These are phyloP conservation scores for Falco punctatus DNA, from an alignment of 2,113 vertebrate genomes.

Conservation along the genomic window DNA sequence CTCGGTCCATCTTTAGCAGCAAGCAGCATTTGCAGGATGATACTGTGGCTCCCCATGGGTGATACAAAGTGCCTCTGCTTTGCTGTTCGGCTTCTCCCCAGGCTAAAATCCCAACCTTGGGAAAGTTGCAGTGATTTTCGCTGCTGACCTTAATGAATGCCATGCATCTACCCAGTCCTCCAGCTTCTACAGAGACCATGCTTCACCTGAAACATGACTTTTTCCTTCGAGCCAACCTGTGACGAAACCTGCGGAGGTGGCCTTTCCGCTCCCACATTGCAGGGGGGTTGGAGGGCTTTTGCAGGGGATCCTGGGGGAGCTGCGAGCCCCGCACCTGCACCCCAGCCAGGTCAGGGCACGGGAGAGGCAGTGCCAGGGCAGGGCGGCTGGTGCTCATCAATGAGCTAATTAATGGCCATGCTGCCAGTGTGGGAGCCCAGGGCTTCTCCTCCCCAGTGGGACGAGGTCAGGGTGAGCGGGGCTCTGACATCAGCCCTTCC, in stretches of 20 bases:
- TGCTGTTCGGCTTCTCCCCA: background rate
- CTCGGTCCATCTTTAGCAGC: background rate
- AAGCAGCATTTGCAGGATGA: fast-evolving
- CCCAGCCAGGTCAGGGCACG: background rate
- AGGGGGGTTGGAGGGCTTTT: too few species aligned
- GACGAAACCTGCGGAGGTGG: fast-evolving
- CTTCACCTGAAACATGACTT: background rate
- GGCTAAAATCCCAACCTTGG: background rate
- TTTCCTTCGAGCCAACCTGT: fast-evolving
- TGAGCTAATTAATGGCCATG: constrained; percentile 34
- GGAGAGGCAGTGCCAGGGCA: background rate
- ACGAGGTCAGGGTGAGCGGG: background rate
- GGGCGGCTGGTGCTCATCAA: background rate
- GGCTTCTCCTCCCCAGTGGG: background rate
- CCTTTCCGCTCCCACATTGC: background rate
- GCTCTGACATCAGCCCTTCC: constrained; percentile 40
- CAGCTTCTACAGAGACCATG: background rate
- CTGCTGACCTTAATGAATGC: background rate
- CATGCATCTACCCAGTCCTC: fast-evolving
- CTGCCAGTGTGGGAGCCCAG: background rate
- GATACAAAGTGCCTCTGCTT: background rate
- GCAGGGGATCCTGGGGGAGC: background rate
- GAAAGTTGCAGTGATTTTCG: background rate
- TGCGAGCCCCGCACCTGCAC: background rate
- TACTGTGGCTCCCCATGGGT: fast-evolving